Conservation (phyloP, 2,113 vertebrate species). For the Strix aluco region DNA sequence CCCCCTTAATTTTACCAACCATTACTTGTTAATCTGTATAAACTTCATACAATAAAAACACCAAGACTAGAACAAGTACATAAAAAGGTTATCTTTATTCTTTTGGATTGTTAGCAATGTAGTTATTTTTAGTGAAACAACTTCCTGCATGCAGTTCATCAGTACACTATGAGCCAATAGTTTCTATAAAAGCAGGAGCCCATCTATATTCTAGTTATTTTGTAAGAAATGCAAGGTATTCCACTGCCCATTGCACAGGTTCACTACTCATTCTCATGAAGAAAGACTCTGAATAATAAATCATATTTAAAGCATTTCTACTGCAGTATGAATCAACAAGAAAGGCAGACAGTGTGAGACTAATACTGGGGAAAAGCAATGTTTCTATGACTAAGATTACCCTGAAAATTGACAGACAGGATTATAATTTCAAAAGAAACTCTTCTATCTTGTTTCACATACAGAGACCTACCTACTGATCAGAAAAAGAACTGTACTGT, state of each 20-base stretch:
- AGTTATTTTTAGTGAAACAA: conserved; percentile 76
- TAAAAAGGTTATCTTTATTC: conserved; percentile 88
- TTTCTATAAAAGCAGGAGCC: conserved; percentile 77
- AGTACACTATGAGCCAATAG: conserved; percentile 72
- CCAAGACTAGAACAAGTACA: conserved; percentile 67
- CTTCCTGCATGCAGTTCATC: conserved; percentile 85
- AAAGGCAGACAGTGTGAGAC: conserved; percentile 67
- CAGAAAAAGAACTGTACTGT: conserved; percentile 55
- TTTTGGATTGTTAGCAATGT: conserved; percentile 76
- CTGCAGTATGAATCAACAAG: conserved; percentile 56
- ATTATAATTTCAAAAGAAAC: not conserved
- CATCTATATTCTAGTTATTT: conserved; percentile 63
- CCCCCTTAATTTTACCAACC: not conserved
- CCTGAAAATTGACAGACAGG: conserved; percentile 42
- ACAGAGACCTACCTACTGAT: conserved; percentile 11
- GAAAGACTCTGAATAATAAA: conserved; percentile 40
- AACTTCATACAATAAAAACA: conserved; percentile 25
- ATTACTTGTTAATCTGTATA: not conserved
- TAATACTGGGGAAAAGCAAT: conserved; percentile 60
- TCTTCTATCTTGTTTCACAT: not conserved
- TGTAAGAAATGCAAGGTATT: conserved; percentile 74
- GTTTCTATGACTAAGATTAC: conserved; percentile 1
- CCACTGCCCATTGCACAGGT: conserved; percentile 54
- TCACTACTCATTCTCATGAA: conserved; percentile 58
- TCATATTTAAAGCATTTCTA: conserved; percentile 55